Evolutionary conservation across 2,888 invertebrate species (phyloP).

Genomic region (Hypsopygia costalis): DNA sequence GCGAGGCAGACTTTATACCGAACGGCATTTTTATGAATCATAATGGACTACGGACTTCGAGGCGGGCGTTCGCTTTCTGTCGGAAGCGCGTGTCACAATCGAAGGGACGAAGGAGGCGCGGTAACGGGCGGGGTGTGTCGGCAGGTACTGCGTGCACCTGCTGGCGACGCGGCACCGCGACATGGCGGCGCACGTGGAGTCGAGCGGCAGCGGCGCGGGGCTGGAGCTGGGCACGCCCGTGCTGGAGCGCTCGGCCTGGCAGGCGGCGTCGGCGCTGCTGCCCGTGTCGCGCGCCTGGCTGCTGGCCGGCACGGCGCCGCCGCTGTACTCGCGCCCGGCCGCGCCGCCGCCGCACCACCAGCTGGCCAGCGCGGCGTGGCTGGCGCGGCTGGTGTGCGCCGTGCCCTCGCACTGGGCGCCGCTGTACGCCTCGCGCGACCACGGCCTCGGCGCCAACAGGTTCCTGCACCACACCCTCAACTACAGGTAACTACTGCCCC

Average conservation of each 20-base stretch:
- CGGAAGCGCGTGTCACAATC: no score
- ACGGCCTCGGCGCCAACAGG: slow-evolving; percentile 93
- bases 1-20: no score
- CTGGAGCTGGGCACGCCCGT: slow-evolving; percentile 89
- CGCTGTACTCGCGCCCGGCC: slow-evolving; percentile 65
- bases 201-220: slow-evolving; percentile 56
- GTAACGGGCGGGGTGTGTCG: no score
- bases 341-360: slow-evolving; percentile 44
- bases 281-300: slow-evolving; percentile 86
- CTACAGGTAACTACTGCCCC: no score
- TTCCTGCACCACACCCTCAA: slow-evolving; percentile 93
- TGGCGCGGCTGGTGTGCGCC: slow-evolving; percentile 83
- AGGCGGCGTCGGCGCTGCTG: slow-evolving; percentile 57
- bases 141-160: slow-evolving; percentile 71
- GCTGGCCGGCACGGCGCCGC: slow-evolving; percentile 83
- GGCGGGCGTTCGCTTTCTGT: no score
- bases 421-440: slow-evolving; percentile 90
- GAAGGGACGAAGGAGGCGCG: no score
- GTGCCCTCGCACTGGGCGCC: slow-evolving; percentile 91
- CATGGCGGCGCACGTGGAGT: slow-evolving; percentile 45
- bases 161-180: slow-evolving; percentile 80
- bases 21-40: no score
- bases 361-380: slow-evolving; percentile 79
- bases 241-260: slow-evolving; percentile 62
- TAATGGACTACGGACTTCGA: no score